These are phyloP conservation scores for Sylvietta virens DNA, from an alignment of 2,113 vertebrate species.

Conservation along the genomic window DNA sequence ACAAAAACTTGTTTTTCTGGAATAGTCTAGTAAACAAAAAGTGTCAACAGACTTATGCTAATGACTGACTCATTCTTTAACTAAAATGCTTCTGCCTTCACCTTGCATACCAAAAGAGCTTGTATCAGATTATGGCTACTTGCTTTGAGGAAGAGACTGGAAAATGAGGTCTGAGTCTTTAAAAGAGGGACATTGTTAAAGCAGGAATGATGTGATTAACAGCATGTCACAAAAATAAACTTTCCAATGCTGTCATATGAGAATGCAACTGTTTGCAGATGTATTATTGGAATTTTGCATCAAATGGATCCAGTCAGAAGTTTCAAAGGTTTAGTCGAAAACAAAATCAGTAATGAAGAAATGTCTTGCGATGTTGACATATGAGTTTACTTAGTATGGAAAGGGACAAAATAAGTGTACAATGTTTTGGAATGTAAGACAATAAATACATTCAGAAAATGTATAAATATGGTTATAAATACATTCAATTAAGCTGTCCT, in stretches of 20 bases:
- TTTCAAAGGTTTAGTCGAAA: background rate
- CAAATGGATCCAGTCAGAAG: background rate
- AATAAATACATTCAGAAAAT: background rate
- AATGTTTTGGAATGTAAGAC: background rate
- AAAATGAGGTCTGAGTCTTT: background rate
- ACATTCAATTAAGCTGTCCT: slow-evolving; percentile 30
- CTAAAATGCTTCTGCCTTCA: background rate
- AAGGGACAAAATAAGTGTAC: background rate
- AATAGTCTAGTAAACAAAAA: background rate
- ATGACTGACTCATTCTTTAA: background rate
- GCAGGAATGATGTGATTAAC: background rate
- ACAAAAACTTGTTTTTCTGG: background rate
- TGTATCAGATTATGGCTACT: background rate
- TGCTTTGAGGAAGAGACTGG: background rate
- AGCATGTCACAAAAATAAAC: background rate
- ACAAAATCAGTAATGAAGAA: background rate
- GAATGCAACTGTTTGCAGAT: background rate
- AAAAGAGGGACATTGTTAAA: background rate
- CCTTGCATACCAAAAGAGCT: background rate
- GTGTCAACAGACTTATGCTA: background rate
- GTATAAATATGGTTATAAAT: slow-evolving; percentile 19
- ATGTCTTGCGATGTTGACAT: background rate
- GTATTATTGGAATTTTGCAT: background rate
- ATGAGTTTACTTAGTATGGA: background rate
- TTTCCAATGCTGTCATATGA: background rate